Evolutionary conservation across 2,113 vertebrate species (phyloP).

Genomic region (Tetrax tetrax): DNA sequence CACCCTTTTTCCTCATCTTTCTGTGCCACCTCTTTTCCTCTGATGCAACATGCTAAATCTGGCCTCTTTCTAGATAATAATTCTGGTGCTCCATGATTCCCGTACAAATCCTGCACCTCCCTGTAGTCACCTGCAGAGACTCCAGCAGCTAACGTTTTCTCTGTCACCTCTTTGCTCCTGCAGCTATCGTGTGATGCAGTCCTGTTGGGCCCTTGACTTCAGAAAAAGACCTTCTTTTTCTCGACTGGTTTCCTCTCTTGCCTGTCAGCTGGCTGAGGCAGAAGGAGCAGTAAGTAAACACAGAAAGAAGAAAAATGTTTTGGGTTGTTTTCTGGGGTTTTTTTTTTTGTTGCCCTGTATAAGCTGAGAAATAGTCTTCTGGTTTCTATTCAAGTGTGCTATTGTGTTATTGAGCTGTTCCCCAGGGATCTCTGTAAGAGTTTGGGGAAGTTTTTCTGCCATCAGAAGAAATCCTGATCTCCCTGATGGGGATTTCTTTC

Average conservation of each 20-base stretch:
- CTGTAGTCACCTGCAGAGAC: background rate
- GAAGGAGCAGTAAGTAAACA: slow-evolving; percentile 85
- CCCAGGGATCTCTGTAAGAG: background rate
- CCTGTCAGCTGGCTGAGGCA: slow-evolving; percentile 80
- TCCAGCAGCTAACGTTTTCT: background rate
- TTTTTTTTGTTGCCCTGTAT: background rate
- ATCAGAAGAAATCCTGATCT: background rate
- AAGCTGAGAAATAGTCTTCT: background rate
- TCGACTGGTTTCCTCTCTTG: slow-evolving; percentile 82
- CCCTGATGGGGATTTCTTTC: background rate
- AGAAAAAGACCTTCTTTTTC: slow-evolving; percentile 86
- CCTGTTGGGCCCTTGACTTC: slow-evolving; percentile 89
- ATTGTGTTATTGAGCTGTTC: background rate
- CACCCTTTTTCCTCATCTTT: background rate
- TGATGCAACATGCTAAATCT: background rate
- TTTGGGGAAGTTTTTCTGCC: background rate
- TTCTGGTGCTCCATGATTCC: background rate
- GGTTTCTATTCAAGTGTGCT: background rate
- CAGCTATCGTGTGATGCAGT: slow-evolving; percentile 88
- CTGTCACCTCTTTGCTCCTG: background rate
- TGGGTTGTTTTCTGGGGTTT: background rate
- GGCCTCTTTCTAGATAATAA: background rate
- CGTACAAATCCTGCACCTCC: background rate
- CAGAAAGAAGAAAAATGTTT: background rate
- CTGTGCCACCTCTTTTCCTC: background rate